Base-by-base conservation (phyloP, 2,888 invertebrate genomes). In the Sarcophaga variegata region DNA sequence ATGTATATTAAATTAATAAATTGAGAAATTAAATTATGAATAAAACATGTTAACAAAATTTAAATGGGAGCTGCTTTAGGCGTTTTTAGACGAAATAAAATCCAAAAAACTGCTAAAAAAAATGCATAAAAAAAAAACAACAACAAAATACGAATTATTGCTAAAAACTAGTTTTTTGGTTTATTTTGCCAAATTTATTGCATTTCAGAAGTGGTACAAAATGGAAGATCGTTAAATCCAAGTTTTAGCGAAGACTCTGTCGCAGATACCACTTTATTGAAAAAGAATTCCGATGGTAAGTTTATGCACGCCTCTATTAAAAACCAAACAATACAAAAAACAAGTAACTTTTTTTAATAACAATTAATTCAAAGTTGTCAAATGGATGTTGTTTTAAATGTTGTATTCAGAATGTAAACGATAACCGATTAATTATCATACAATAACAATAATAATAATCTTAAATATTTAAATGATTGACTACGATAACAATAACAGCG, bases 221-320 rank as follows among this genome's bases (percentile, higher is more conserved):
- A 94, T 92, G 94, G 94, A 89, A 94, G 94, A 92, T 94, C 94
- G 91, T 94, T 95, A 90, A 96, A 96, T 94, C 95, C 96, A 89
- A 96, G 96, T 94, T 96, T 96, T 94, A 96, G 96, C 94, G 96
- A 97, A 94, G 97, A 97, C 94, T 96, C 96, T 90, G 96, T 97
- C 92, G 95, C 96, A 90, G 97, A 97, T 94, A 96, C 96, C 91
- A 95, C 96, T 92, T 95, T 96, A 94, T 95, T 96, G 94, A 97
- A 97, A 95, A 96, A 95, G 95, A 96, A 96, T 94, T 97, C 97
- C 91, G 97, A 97, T 94, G 97, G 97, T 97, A 96, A 96, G 96
- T 95, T 84, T 70, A 81, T 88, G 87, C 86, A 87, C 87, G 87
- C 80, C 88, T 91, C 78, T 84, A 60, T 80, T 80, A 82, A 59